Base-by-base conservation (phyloP, 2,888 invertebrate genomes). In the Ypsolopha scabrella region DNA sequence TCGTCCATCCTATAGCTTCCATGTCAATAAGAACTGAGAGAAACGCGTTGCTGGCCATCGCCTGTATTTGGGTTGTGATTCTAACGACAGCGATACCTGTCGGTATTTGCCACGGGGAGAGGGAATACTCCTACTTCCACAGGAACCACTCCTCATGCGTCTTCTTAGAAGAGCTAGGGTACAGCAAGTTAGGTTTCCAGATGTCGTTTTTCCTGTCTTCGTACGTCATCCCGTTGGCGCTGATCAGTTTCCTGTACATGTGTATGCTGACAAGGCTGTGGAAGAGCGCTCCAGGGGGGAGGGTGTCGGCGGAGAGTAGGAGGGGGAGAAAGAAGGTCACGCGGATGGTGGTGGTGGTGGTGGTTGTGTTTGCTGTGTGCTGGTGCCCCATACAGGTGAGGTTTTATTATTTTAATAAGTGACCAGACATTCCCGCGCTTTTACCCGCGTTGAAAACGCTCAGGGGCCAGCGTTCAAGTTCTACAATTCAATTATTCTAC, bases 301-400 rank as follows among this genome's bases (percentile, higher is more conserved):
- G 92, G 62, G 90, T 92, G 55, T 93, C 94, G 34, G 93, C 93
- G 4, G 95, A 96, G 72, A 92, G 91, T 63, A 90, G 93, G 55
- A 89, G 94, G 58, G 94, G 95, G 56, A 94, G 95, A 80, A 92
- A 93, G 77, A 89, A 96, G 59, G 97, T 97, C 38, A 98, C 97
- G 6, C 89, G 95, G 57, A 93, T 98, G 92, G 96, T 98, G 14
- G 91, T 96, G 54, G 93, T 96, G 51, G 95, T 97, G 51, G 95
- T 97, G 1, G 91, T 95, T 50, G 95, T 95, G 48, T 98, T 98
- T 76, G 96, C 97, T 14, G 88, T 96, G 43, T 96, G 97, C 81
- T 97, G 97, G 97, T 91, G 94, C 65, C 98, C 98, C 34, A 94
- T 98, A 68, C 96, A 97, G 88, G 93, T 96, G 64, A 88, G 76